Percentiles rank a stretch among this genome's conserved stretches.
Conservation (phyloP, 2,797 vertebrate genomes). For the Syngnathus rostellatus region DNA sequence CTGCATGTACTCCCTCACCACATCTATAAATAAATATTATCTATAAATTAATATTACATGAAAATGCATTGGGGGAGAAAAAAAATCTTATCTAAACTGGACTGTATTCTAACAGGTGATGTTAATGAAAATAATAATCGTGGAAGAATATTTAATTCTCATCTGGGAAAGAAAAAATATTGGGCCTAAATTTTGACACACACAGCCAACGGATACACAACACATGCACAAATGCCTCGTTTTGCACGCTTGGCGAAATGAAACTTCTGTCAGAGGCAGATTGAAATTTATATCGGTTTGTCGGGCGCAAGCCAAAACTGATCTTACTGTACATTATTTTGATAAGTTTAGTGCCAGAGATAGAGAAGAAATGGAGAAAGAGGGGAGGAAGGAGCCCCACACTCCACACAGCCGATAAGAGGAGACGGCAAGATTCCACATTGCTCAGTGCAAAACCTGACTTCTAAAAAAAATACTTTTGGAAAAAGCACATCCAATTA, state of each 20-base stretch:
- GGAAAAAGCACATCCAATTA: slow-evolving; percentile 53
- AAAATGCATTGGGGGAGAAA: background rate
- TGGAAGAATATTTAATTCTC: slow-evolving; percentile 36
- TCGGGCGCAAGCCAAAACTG: slow-evolving; percentile 67
- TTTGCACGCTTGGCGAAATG: slow-evolving; percentile 74
- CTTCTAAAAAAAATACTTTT: slow-evolving; percentile 47
- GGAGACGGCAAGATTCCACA: slow-evolving; percentile 68
- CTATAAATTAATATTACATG: background rate
- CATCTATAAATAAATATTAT: too few relatives aligned
- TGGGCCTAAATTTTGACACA: slow-evolving; percentile 36
- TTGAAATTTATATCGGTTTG: slow-evolving; percentile 79
- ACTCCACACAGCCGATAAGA: slow-evolving; percentile 69
- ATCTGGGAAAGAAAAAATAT: slow-evolving; percentile 13
- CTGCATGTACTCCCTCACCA: too few relatives aligned
- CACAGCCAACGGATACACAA: slow-evolving; percentile 10
- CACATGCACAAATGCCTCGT: slow-evolving; percentile 36
- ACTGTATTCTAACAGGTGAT: slow-evolving; percentile 35
- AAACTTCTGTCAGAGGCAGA: slow-evolving; percentile 73
- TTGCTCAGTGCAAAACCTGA: slow-evolving; percentile 59
- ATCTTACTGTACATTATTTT: slow-evolving; percentile 75
- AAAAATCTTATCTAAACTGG: slow-evolving; percentile 17
- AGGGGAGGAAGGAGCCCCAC: slow-evolving; percentile 64
- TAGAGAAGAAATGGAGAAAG: slow-evolving; percentile 69
- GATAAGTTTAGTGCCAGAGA: slow-evolving; percentile 77
- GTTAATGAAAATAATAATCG: slow-evolving; percentile 20